Base-by-base conservation (phyloP, 2,888 invertebrate species). In the Dicranocentrus wangi region DNA sequence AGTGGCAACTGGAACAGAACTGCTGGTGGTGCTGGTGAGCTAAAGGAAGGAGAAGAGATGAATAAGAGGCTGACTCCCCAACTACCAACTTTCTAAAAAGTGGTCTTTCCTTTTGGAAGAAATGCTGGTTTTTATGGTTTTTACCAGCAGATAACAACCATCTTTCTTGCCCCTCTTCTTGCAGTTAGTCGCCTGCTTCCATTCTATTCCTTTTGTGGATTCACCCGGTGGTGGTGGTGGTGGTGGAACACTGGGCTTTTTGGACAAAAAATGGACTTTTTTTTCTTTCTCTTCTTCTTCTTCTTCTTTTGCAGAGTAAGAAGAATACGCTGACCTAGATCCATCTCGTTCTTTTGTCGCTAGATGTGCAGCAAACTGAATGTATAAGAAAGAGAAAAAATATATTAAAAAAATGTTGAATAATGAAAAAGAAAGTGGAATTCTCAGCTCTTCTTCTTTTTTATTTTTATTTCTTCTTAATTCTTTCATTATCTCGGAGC, bases 151-250 rank as follows among this genome's bases (percentile, higher is more conserved):
- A 5, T 39, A 5, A 39, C 5, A 39, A 13, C 5, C 5, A 39
- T 39, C 13, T n/a, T 17, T 69, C 69, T 53, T 51, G 23, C 69
- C 69, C 51, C 42, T 32, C 65, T 21, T 21, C 42, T 63, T 32
- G 8, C 28, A 28, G 28, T 28, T 2, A 25, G 17, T 17, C 32
- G 28, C 17, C 13, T 58, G 21, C 27, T 28, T 63, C 28, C 60
- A 25, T 28, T 39, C 13, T 5, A 5, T 39, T 39, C 13, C 39
- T 39, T 13, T 39, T 39, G 5, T 39, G 39, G 39, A 39, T n/a
- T n/a, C n/a, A n/a, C n/a, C n/a, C n/a, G n/a, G n/a, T n/a, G n/a
- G n/a, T n/a, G n/a, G n/a, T n/a, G n/a, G n/a, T n/a, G n/a, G n/a
- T n/a, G n/a, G n/a, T n/a, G n/a, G n/a, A n/a, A n/a, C n/a, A n/a